Conservation (phyloP, 2,113 vertebrate genomes). For the Psophia crepitans region DNA sequence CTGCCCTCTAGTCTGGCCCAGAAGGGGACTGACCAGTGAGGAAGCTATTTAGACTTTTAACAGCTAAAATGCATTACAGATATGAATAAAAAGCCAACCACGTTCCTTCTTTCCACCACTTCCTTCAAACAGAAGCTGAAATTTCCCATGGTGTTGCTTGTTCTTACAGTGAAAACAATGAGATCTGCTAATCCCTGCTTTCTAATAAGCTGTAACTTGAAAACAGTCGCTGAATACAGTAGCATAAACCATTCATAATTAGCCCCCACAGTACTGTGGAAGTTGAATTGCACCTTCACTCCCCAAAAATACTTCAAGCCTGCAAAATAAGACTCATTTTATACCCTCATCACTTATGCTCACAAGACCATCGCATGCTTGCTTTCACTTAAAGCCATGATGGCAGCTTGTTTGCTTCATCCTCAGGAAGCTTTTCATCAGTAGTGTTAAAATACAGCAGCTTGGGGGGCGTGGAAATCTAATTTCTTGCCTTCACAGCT, state of each 20-base stretch:
- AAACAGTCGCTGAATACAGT: no score
- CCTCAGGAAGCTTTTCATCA: not conserved
- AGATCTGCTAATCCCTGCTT: not conserved
- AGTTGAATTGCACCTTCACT: not conserved
- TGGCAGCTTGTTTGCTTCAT: not conserved
- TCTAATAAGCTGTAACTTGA: not conserved
- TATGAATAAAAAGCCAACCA: not conserved
- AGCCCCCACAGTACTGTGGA: not conserved
- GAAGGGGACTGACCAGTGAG: not conserved
- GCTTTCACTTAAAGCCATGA: not conserved
- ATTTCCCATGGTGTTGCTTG: not conserved
- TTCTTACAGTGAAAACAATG: not conserved
- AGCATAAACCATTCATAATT: not conserved
- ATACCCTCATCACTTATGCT: fast-evolving
- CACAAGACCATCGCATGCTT: not conserved
- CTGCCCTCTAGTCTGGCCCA: no score
- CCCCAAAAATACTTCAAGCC: not conserved
- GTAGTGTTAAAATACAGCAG: not conserved
- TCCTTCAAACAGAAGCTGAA: not conserved
- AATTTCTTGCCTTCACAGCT: not conserved
- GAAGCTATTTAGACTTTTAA: not conserved
- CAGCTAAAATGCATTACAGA: not conserved
- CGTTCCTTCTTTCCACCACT: not conserved
- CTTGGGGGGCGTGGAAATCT: not conserved
- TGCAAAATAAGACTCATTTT: not conserved